These are phyloP conservation scores for Amphiprion percula DNA, from an alignment of 2,113 vertebrate genomes.

Conservation along the genomic window DNA sequence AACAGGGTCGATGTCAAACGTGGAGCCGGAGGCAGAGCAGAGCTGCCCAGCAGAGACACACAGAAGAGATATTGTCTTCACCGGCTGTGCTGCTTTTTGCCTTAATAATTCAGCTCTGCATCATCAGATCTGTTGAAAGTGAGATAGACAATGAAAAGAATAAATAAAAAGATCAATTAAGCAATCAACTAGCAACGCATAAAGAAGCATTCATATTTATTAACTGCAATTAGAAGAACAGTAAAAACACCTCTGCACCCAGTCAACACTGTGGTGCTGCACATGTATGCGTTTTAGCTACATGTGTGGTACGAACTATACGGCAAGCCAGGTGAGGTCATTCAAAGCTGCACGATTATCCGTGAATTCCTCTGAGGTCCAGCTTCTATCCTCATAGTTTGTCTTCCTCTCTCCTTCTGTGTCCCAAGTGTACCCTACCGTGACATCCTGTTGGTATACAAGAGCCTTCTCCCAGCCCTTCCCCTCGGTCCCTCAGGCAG, in stretches of 20 bases:
- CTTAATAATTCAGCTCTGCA: slow-evolving; percentile 16
- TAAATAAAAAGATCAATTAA: not conserved
- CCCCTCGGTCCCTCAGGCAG: slow-evolving; percentile 12
- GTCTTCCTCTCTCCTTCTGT: slow-evolving; percentile 16
- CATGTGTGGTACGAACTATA: slow-evolving; percentile 36
- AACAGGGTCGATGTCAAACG: slow-evolving; percentile 33
- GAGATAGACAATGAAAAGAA: not conserved
- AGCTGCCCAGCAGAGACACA: slow-evolving; percentile 35
- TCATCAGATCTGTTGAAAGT: slow-evolving; percentile 32
- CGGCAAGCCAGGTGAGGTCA: slow-evolving; percentile 1
- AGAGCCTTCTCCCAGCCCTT: slow-evolving; percentile 25
- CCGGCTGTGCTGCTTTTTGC: slow-evolving; percentile 26
- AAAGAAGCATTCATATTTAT: not conserved
- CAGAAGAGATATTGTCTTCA: slow-evolving; percentile 64
- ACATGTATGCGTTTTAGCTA: not conserved
- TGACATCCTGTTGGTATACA: slow-evolving; percentile 57
- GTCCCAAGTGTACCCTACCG: slow-evolving; percentile 18
- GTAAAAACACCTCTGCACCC: not conserved
- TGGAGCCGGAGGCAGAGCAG: slow-evolving; percentile 26
- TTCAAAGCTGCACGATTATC: slow-evolving; percentile 10
- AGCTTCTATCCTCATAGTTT: slow-evolving; percentile 13
- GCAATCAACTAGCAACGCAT: not conserved
- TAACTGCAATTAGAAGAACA: not conserved
- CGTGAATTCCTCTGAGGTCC: slow-evolving; percentile 17
- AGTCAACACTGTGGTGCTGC: not conserved